Evolutionary conservation across 2,113 vertebrate species (phyloP), one percentile per base, ranked within the genome.

Genomic region (Poeciliopsis turrubarensis): DNA sequence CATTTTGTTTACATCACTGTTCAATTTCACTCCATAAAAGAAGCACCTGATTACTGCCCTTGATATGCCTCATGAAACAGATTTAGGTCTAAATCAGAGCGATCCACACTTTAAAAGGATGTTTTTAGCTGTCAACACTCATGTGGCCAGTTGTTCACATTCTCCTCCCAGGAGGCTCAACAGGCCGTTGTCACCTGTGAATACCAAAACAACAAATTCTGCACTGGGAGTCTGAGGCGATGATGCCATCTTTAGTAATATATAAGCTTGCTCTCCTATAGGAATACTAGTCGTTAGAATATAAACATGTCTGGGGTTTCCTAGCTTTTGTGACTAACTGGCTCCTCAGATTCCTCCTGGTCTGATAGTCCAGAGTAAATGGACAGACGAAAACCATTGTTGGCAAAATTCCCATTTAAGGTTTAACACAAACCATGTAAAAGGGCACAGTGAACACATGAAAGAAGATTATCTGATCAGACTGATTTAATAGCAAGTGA

Each of bases 131-230:
- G 13, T 67, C 29, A 44, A 14, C 34, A 6, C 64, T 39, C 64
- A 5, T 44, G 17, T 41, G 26, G 15, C 37, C 65, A 47, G 26
- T 4, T 5, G 65, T 67, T 68, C 25, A n/a, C 25, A 30, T 51
- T 29, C 41, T 22, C 41, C 66, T 68, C 41, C 41, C 27, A 31
- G 27, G 41, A 68, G 66, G 27, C 66, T 68, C 39, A 51, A 47
- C 14, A 68, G 66, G 9, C 66, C 41, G 39, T 65, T 65, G 39
- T 65, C 32, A 65, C 34, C 64, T 65, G 64, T 26, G 14, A 39
- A 11, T 39, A 65, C 37, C 51, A n/a, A 54, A 39, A 65, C 34
- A 65, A 65, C 63, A 65, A 32, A 37, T 32, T 34, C 62, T 65
- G 63, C 63, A 34, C n/a, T n/a, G 13, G 51, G 32, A 39, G 34